These are phyloP conservation scores for Trileptium ribeirensis DNA, from an alignment of 2,888 invertebrate species.

Conservation along the genomic window DNA sequence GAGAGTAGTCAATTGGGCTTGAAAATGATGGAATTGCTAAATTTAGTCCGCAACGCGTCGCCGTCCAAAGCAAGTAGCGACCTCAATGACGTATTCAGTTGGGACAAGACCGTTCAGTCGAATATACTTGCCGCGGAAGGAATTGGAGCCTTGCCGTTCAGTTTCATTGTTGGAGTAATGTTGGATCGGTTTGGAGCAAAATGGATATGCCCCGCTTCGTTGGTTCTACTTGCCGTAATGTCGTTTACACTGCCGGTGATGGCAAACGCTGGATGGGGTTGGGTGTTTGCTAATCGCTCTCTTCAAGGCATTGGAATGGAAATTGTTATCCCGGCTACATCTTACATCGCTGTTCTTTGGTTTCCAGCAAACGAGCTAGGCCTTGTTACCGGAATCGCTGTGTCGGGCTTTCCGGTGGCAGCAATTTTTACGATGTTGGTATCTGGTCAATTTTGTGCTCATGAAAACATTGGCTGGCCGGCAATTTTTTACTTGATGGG, in stretches of 20 bases:
- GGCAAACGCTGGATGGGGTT: background rate
- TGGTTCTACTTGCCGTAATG: background rate
- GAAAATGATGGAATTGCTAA: background rate
- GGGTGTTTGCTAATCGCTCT: background rate
- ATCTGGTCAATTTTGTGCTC: background rate
- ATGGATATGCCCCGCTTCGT: background rate
- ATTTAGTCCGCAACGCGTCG: background rate
- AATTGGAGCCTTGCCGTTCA: background rate
- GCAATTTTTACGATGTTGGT: background rate
- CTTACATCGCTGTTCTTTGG: background rate
- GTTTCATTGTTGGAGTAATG: background rate
- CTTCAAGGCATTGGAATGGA: conserved; percentile 19
- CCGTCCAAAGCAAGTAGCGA: background rate
- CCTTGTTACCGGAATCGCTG: background rate
- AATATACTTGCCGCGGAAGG: background rate
- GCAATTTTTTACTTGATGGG: conserved; percentile 1
- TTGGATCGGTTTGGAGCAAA: background rate
- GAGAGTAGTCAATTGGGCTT: background rate
- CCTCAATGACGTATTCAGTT: background rate
- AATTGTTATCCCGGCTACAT: background rate
- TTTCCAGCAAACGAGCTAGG: conserved; percentile 11
- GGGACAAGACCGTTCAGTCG: background rate
- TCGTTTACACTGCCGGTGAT: background rate
- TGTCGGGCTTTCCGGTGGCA: conserved; percentile 4
- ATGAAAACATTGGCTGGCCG: conserved; percentile 3